These are phyloP conservation scores for Cephus pygmeus DNA, from an alignment of 2,888 invertebrate genomes.

Conservation along the genomic window DNA sequence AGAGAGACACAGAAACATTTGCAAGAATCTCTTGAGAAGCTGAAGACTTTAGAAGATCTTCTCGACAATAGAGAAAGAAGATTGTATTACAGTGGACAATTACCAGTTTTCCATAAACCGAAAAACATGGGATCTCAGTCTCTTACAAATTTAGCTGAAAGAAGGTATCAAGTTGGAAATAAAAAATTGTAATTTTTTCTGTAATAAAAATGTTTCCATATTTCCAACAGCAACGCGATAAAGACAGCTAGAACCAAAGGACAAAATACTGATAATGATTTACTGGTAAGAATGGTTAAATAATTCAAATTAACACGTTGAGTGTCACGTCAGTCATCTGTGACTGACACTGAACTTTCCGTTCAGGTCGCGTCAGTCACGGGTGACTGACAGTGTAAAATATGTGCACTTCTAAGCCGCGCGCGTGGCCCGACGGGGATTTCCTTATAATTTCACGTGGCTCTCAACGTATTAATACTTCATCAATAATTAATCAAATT, in stretches of 20 bases:
- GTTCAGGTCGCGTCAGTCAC: too few species aligned
- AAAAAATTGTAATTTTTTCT: not conserved
- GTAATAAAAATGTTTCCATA: not conserved
- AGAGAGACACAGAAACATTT: constrained; percentile 78
- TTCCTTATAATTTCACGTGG: too few species aligned
- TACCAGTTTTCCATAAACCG: constrained; percentile 42
- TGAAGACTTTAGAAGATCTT: constrained; percentile 72
- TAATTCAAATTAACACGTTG: not conserved
- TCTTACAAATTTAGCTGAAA: constrained; percentile 54
- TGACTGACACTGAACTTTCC: too few species aligned
- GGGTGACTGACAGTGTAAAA: too few species aligned
- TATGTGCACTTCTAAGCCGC: too few species aligned
- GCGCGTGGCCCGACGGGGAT: too few species aligned
- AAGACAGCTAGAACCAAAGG: not conserved
- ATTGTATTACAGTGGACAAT: constrained; percentile 50
- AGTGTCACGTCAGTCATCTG: too few species aligned
- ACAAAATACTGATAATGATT: not conserved
- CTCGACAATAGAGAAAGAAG: constrained; percentile 69
- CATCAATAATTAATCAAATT: not conserved
- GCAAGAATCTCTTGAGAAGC: constrained; percentile 72
- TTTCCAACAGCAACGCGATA: not conserved
- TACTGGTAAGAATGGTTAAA: not conserved
- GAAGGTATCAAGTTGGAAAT: constrained; percentile 33
- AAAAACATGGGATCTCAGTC: constrained; percentile 49
- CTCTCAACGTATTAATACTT: not conserved